Evolutionary conservation across 2,113 vertebrate species (phyloP), one percentile per base, ranked within the genome.

Genomic region (Laterallus jamaicensis): DNA sequence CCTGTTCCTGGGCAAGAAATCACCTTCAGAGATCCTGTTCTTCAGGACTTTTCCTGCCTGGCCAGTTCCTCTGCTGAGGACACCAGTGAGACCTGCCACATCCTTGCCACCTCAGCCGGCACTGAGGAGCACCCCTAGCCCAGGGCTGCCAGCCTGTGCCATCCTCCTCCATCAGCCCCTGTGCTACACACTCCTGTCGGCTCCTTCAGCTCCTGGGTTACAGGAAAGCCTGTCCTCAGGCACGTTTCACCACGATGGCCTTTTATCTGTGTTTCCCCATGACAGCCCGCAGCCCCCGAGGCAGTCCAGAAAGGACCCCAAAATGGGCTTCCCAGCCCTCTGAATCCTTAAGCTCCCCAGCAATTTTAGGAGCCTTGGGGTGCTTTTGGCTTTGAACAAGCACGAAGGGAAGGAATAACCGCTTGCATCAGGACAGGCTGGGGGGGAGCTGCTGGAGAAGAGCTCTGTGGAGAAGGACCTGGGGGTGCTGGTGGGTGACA

Each of bases 1-100:
- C 15, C 12, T 64, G 2, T 19, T 85, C 35, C 32, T 10, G 32
- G 49, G 17, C 19, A 76, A 60, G 31, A 47, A 76, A 47, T 21
- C 60, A 5, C 22, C 42, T 79, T 76, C 16, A 49, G 63, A 86
- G 3, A 12, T 42, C 10, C 3, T 12, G 40, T 59, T 8, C 67
- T 74, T 0, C 5, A 3, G 22, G 39, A 18, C 20, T 76, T 88
- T 86, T 50, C 63, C 67, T 60, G 10, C 29, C n/a, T 0, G 9
- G 62, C 10, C 59, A 24, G 8, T 6, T 39, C n/a, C 39, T 83
- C 67, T 68, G 67, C 37, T 52, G 49, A 77, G 31, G 42, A 28
- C 8, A 2, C n/a, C 2, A 12, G 75, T 18, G 69, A 31, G 19
- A 76, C 6, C 39, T 47, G 39, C 39, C 31, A 12, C 0, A 0